Percentiles rank a stretch among this genome's conserved stretches.
phyloP scores from a whole-genome alignment of 2,797 vertebrate genomes.

The Diplodus sargus region DNA sequence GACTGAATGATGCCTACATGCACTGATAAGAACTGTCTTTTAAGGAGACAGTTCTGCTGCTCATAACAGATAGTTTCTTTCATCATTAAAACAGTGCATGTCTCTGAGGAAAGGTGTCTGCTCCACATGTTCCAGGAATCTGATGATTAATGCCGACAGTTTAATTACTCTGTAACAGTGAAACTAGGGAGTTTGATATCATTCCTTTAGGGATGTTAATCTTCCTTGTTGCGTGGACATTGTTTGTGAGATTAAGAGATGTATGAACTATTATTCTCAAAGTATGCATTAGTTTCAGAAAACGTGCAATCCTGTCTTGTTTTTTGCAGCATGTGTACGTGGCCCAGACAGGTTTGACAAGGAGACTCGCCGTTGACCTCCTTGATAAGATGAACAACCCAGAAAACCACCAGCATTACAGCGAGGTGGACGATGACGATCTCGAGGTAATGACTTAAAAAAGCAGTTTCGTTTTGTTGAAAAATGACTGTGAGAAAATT shows the following conservation, averaged over 20 bases:
- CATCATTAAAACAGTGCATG: not conserved
- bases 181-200: constrained; percentile 17
- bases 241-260: not conserved
- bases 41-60: not conserved
- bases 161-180: constrained; percentile 8
- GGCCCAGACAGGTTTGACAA: constrained; percentile 90
- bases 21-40: not conserved
- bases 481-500: not conserved
- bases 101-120: constrained; percentile 19
- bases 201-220: constrained; percentile 6
- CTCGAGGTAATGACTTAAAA: constrained; percentile 87
- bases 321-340: constrained; percentile 90
- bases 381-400: constrained; percentile 97
- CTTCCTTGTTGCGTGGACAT: not conserved
- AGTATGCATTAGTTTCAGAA: not conserved
- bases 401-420: constrained; percentile 92
- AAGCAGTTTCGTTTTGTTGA: too few species aligned
- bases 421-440: constrained; percentile 93
- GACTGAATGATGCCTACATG: not conserved
- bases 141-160: constrained; percentile 12
- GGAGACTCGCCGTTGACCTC: constrained; percentile 92
- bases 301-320: constrained; percentile 13
- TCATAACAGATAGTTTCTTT: not conserved
- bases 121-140: not conserved
- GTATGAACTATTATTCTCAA: not conserved